phyloP scores from a whole-genome alignment of 2,113 vertebrate genomes.

The Telmatochromis sp. region DNA sequence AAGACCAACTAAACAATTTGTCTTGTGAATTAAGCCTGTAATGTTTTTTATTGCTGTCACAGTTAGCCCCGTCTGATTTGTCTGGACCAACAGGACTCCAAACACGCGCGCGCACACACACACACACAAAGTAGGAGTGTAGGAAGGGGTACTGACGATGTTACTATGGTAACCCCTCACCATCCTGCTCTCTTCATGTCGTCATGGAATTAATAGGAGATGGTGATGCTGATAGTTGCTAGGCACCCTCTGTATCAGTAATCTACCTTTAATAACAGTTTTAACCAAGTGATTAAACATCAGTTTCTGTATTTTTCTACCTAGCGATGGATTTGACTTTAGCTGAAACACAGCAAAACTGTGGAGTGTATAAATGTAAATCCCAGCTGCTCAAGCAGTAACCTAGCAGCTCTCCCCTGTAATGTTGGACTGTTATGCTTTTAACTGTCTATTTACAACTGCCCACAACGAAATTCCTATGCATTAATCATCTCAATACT shows the following conservation, averaged over 20 bases:
- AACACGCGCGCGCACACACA: fast-evolving
- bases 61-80: conserved; percentile 31
- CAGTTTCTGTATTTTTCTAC: background rate
- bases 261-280: conserved; percentile 34
- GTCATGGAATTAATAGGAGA: conserved; percentile 58
- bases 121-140: conserved; percentile 23
- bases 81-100: conserved; percentile 31
- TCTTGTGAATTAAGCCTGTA: conserved; percentile 27
- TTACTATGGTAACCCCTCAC: conserved; percentile 67
- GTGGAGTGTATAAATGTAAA: background rate
- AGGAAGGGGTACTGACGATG: conserved; percentile 38
- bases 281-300: background rate
- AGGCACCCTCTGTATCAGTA: conserved; percentile 47
- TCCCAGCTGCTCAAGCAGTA: background rate
- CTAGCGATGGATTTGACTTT: background rate
- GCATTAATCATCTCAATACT: background rate
- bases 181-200: conserved; percentile 44
- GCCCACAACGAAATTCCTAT: background rate
- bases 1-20: background rate
- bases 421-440: background rate
- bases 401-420: background rate
- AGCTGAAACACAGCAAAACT: background rate
- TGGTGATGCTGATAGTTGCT: conserved; percentile 63
- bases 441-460: background rate
- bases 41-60: conserved; percentile 28